Percentiles rank a stretch among this genome's conserved stretches.
Evolutionary conservation across 2,113 vertebrate species (phyloP).

Genomic region (Zosterops pallidus): DNA sequence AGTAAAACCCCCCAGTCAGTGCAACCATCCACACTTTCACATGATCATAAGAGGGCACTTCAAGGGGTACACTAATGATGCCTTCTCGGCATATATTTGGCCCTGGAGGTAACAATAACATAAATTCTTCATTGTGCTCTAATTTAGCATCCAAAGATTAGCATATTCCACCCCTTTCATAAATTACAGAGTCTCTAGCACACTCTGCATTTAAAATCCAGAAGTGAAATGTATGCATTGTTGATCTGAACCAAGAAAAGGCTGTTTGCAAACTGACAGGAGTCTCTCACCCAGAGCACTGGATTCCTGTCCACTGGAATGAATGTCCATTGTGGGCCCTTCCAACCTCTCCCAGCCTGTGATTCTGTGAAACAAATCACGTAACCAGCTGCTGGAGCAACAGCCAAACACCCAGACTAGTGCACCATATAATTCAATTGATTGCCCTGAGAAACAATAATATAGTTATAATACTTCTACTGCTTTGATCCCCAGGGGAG

Average conservation of each 20-base stretch:
- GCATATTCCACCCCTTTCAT: neutral
- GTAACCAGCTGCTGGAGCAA: slow-evolving; percentile 31
- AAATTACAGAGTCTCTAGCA: slow-evolving; percentile 19
- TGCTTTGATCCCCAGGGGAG: slow-evolving; percentile 53
- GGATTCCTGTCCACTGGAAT: neutral
- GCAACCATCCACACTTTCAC: neutral
- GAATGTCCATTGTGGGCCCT: neutral
- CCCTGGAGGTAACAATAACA: slow-evolving; percentile 36
- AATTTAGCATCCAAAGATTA: slow-evolving; percentile 29
- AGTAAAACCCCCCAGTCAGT: neutral
- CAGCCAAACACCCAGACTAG: slow-evolving; percentile 41
- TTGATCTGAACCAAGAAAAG: neutral
- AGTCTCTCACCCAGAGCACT: neutral
- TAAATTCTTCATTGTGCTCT: slow-evolving; percentile 49
- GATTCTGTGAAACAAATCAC: slow-evolving; percentile 1
- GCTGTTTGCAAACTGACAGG: neutral
- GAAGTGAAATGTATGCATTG: neutral
- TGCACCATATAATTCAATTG: slow-evolving; percentile 74
- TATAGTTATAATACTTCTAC: slow-evolving; percentile 66
- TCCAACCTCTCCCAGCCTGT: neutral
- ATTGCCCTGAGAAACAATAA: slow-evolving; percentile 66
- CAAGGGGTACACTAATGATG: neutral
- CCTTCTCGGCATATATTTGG: neutral
- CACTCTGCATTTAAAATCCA: neutral
- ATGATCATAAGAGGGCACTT: neutral